These are phyloP conservation scores for Trematomus loennbergii DNA, from an alignment of 2,113 vertebrate genomes.

Conservation along the genomic window DNA sequence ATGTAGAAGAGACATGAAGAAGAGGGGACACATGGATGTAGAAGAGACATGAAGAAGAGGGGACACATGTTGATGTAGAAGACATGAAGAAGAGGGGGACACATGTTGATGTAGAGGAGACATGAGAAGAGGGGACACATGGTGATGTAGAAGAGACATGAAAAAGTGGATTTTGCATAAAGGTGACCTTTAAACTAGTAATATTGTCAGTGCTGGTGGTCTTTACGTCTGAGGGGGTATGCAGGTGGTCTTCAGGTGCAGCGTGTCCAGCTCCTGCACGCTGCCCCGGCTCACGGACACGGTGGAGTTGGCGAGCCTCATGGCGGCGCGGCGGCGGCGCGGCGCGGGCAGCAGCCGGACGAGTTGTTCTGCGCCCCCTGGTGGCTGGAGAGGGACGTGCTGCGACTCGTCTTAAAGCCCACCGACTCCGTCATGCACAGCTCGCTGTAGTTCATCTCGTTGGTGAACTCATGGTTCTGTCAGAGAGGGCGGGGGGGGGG, in stretches of 20 bases:
- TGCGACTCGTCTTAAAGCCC: constrained; percentile 89
- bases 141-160: no score
- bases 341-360: constrained; percentile 88
- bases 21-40: no score
- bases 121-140: no score
- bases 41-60: no score
- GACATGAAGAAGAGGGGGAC: no score
- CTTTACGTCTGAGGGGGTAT: constrained; percentile 85
- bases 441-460: constrained; percentile 90
- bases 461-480: constrained; percentile 91
- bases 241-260: constrained; percentile 81
- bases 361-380: constrained; percentile 81
- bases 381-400: constrained; percentile 92
- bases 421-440: constrained; percentile 88
- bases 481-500: neutral
- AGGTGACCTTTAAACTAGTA: no score
- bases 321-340: constrained; percentile 87
- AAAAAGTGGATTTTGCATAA: no score
- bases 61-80: no score
- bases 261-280: constrained; percentile 90
- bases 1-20: no score
- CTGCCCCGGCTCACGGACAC: constrained; percentile 90
- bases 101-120: no score
- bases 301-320: constrained; percentile 90
- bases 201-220: no score